These are phyloP conservation scores for Phthorimaea operculella DNA, from an alignment of 1,140 invertebrate species.

Conservation along the genomic window DNA sequence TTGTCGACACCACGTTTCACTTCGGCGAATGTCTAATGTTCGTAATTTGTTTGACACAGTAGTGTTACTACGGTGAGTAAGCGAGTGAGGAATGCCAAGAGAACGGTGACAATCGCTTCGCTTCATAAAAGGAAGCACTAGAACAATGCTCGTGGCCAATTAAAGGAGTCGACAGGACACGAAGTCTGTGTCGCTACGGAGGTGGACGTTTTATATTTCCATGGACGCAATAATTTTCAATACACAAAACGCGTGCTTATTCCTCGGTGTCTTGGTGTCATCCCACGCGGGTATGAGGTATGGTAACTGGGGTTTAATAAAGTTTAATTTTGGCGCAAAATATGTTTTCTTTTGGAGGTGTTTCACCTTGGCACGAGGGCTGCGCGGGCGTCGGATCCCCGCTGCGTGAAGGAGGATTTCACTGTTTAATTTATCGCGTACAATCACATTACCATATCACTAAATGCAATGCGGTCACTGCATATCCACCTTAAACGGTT, in stretches of 20 bases:
- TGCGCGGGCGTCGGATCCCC: constrained; percentile 48
- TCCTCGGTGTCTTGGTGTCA: constrained; percentile 1
- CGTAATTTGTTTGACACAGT: constrained; percentile 19
- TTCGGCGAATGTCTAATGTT: constrained; percentile 20
- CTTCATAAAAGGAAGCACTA: constrained; percentile 35
- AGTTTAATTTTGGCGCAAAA: constrained; percentile 10
- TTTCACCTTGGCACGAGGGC: constrained; percentile 37
- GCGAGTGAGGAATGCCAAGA: constrained; percentile 22
- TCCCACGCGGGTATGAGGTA: constrained; percentile 12
- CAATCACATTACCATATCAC: constrained; percentile 67
- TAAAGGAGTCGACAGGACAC: constrained; percentile 38
- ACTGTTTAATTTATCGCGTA: constrained; percentile 63
- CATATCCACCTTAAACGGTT: constrained; percentile 58
- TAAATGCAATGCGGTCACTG: constrained; percentile 54
- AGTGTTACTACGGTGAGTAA: constrained; percentile 15
- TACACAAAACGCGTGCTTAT: too few species aligned
- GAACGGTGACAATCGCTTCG: constrained; percentile 23
- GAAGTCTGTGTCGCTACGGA: constrained; percentile 29
- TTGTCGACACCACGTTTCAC: constrained; percentile 22
- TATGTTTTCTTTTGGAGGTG: constrained; percentile 38
- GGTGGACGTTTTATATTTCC: constrained; percentile 34
- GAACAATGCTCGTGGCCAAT: constrained; percentile 44
- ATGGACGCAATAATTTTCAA: constrained; percentile 36
- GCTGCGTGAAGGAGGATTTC: constrained; percentile 42
- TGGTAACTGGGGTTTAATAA: constrained; percentile 12